Evolutionary conservation across 2,797 vertebrate genomes (phyloP).

Genomic region (Rhabdomys pumilio): DNA sequence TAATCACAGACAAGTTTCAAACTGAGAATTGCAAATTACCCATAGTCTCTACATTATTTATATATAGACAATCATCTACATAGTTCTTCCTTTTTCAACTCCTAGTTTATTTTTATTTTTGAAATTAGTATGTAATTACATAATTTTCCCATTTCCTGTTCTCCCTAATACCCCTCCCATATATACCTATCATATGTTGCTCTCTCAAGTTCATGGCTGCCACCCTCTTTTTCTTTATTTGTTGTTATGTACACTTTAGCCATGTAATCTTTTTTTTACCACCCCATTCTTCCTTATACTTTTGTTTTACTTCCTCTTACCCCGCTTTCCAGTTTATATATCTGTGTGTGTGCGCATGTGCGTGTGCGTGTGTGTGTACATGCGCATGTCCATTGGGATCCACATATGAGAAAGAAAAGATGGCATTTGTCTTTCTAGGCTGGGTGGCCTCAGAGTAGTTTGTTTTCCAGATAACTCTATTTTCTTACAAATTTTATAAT

Average conservation of each 20-base stretch:
- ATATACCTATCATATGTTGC: no score
- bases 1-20: slow-evolving; percentile 28
- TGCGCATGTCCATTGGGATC: neutral
- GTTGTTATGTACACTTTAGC: neutral
- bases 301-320: neutral
- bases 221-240: slow-evolving; percentile 2
- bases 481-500: neutral
- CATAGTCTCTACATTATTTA: slow-evolving; percentile 37
- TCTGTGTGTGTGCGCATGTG: neutral
- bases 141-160: neutral
- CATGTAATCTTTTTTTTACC: neutral
- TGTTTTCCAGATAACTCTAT: neutral
- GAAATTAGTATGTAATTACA: neutral
- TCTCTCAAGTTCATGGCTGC: neutral
- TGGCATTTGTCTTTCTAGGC: neutral
- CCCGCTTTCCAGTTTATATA: neutral
- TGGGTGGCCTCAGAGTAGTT: neutral
- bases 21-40: slow-evolving; percentile 21
- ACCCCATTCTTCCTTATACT: neutral
- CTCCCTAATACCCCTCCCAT: neutral
- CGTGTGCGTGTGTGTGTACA: no score
- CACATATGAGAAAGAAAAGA: neutral
- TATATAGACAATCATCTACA: neutral
- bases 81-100: neutral
- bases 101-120: neutral